These are phyloP conservation scores for Psylliodes chrysocephalus DNA, from an alignment of 2,888 invertebrate species.

Conservation along the genomic window DNA sequence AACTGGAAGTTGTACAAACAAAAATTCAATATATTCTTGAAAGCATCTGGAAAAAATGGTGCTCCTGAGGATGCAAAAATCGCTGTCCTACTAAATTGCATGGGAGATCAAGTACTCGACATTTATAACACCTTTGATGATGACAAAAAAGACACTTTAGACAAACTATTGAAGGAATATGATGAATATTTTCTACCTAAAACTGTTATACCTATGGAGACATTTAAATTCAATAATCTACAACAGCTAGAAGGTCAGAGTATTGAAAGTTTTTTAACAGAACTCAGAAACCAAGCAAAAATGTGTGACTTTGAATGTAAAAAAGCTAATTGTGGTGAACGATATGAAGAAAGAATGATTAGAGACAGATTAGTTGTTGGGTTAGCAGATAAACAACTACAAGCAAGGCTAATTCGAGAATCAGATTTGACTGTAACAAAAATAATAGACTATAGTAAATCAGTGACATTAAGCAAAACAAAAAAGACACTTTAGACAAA, in stretches of 20 bases:
- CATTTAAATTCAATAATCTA: slow-evolving; percentile 2
- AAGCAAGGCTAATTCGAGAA: too few species aligned
- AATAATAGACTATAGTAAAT: too few species aligned
- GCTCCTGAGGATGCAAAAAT: slow-evolving; percentile 20
- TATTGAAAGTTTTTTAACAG: background rate
- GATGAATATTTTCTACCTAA: slow-evolving; percentile 11
- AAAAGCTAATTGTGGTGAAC: too few species aligned
- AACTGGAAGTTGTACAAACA: slow-evolving; percentile 27
- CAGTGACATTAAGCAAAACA: too few species aligned
- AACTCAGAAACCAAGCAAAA: background rate
- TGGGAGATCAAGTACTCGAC: slow-evolving; percentile 17
- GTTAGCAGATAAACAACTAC: too few species aligned
- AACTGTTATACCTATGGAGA: background rate
- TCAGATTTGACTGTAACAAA: too few species aligned
- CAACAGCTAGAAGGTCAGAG: background rate
- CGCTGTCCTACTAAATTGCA: slow-evolving; percentile 16
- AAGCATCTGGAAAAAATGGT: slow-evolving; percentile 11
- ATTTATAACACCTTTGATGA: slow-evolving; percentile 20
- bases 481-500: background rate
- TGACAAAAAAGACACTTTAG: slow-evolving; percentile 1
- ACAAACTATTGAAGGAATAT: background rate
- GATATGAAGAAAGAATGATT: too few species aligned
- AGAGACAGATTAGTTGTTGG: too few species aligned
- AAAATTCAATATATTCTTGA: slow-evolving; percentile 22
- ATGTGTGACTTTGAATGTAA: too few species aligned